These are phyloP conservation scores for Calypte anna DNA, from an alignment of 2,113 vertebrate genomes.

Conservation along the genomic window DNA sequence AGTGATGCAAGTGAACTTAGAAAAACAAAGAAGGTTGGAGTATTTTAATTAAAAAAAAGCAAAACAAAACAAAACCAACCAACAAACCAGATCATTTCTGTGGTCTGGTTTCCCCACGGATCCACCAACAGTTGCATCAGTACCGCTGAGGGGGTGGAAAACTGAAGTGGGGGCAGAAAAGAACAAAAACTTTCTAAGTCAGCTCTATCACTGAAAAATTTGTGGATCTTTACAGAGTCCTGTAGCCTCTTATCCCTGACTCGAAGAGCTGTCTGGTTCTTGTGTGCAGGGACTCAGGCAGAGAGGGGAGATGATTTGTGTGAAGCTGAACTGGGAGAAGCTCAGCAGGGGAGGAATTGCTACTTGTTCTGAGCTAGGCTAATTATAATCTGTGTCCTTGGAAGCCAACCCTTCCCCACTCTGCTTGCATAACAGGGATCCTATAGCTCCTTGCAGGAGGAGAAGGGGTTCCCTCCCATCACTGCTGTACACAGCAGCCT, in stretches of 20 bases:
- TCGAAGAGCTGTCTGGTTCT: background rate
- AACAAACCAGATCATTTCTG: background rate
- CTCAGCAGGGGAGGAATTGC: slow-evolving; percentile 24
- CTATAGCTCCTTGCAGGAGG: background rate
- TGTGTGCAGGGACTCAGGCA: background rate
- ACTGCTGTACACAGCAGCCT: background rate
- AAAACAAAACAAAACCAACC: no score
- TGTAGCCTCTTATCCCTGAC: background rate
- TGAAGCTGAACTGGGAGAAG: slow-evolving; percentile 13
- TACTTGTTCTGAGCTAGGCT: slow-evolving; percentile 27
- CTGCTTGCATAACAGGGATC: background rate
- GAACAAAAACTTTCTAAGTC: slow-evolving; percentile 42
- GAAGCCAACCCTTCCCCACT: slow-evolving; percentile 37
- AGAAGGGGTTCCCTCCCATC: background rate
- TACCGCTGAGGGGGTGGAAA: slow-evolving; percentile 56
- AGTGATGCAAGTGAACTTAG: background rate
- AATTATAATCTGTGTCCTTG: slow-evolving; percentile 56
- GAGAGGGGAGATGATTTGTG: slow-evolving; percentile 25
- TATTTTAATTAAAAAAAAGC: background rate
- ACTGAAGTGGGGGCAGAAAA: slow-evolving; percentile 59
- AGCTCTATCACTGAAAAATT: background rate
- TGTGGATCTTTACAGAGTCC: background rate
- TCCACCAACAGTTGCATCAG: slow-evolving; percentile 55
- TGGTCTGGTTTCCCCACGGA: slow-evolving; percentile 60
- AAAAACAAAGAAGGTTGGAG: background rate